Evolutionary conservation across 2,888 invertebrate genomes (phyloP).

Genomic region (Podabrus alpinus): DNA sequence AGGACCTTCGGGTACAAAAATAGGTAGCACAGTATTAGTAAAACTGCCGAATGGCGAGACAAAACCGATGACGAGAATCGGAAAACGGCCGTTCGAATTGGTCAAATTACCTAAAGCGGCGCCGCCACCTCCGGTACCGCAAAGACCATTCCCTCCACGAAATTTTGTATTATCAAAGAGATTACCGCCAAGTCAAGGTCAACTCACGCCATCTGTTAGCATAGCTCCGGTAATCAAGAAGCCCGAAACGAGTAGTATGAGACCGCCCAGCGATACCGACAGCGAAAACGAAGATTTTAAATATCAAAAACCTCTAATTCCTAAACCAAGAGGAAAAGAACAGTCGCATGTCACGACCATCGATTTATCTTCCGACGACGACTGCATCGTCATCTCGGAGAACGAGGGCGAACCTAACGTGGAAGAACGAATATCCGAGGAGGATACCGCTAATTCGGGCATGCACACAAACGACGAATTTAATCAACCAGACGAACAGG

Average conservation of each 20-base stretch:
- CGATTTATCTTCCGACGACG: constrained; percentile 76
- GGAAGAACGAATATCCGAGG: constrained; percentile 70
- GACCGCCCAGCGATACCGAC: constrained; percentile 46
- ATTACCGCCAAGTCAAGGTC: constrained; percentile 37
- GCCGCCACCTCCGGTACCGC: constrained; percentile 50
- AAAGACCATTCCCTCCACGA: constrained; percentile 20
- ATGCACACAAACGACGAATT: constrained; percentile 92
- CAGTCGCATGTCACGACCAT: constrained; percentile 72
- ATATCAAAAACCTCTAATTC: constrained; percentile 27
- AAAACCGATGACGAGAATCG: constrained; percentile 53
- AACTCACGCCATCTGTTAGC: constrained; percentile 58
- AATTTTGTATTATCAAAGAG: constrained; percentile 34
- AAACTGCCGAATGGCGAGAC: constrained; percentile 56
- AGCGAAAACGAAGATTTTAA: constrained; percentile 47
- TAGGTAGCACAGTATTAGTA: constrained; percentile 54
- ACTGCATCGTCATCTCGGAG: constrained; percentile 86
- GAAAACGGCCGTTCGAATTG: constrained; percentile 52
- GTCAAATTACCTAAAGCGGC: constrained; percentile 51
- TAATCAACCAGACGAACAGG: constrained; percentile 89
- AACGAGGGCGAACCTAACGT: constrained; percentile 78
- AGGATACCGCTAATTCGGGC: constrained; percentile 88
- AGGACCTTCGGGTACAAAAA: constrained; percentile 50
- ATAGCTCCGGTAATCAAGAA: constrained; percentile 56
- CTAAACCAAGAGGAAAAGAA: constrained; percentile 42
- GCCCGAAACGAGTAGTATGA: constrained; percentile 34